Base-by-base conservation (phyloP, 92 coral and sea anemone genomes). In the Actinernus sp. region DNA sequence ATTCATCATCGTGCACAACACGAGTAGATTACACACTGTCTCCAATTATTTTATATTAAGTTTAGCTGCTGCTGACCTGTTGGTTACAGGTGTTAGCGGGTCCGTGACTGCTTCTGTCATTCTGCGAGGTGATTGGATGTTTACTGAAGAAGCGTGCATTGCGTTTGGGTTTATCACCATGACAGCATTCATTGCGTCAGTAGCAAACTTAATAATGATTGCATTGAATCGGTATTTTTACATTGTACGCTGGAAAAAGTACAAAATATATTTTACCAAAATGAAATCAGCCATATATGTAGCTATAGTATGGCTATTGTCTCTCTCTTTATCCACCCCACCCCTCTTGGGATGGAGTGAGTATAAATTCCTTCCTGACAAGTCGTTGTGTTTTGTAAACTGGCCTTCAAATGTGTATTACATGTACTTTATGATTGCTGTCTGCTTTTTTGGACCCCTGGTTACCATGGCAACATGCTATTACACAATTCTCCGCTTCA, bases 291-390 rank as follows among this genome's bases (percentile, higher is more conserved):
- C 55, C 2, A 2, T 61, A 8, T 58, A 39, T 20, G 79, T 80
- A 1, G 57, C 56, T 12, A 22, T 62, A 12, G 79, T 84, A 27
- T 94, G 98, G 98, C 45, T 58, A 3, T 31, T 90, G 9, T 84
- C 98, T n/a, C 21, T 69, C 29, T 26, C 63, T 0, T 60, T 93
- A 3, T 82, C 92, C 19, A 26, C 73, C 25, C 94, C 92, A 4
- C 98, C 98, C 49, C 65, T 94, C 18, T 28, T 82, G 55, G 97
- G 98, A 39, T 94, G 98, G 97, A 73, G 95, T 9, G 78, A 67
- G 48, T 87, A 78, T 59, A 63, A 69, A 12, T 91, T 55, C 39
- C 85, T 91, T 14, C 73, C 86, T 16, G 97, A 89, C 6, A 84
- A 94, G 67, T 86, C 92, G 9, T 91, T 70, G 51, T 94, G 98